Base-by-base conservation (phyloP, 2,797 vertebrate genomes). In the Catostomus latipinnis region DNA sequence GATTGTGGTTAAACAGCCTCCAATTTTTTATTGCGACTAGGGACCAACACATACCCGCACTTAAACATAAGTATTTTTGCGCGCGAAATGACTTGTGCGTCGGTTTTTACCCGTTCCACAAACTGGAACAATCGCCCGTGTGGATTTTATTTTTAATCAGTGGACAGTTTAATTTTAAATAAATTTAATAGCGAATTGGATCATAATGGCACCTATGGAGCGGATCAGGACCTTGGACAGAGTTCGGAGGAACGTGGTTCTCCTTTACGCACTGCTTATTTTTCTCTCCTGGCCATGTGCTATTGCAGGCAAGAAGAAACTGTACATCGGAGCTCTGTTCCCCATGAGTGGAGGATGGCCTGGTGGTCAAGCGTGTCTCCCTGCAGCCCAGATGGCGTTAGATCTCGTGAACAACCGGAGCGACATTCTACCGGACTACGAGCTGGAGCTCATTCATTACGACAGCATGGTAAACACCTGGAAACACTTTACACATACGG, bases 341-440 rank as follows among this genome's bases (percentile, higher is more conserved):
- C 96, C 96, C 78, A 98, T 97, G 96, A 97, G 96, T 81, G 96
- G 96, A 13, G 96, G 96, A 70, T 97, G 96, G 96, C 96, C 96
- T 0, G 96, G 96, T 6, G 96, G 96, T 10, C 96, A 97, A 88
- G 96, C 96, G 53, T 98, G 96, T 84, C 93, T 96, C 56, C 96
- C 96, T 11, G 92, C 96, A 14, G 95, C 96, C 56, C 94, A 95
- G 84, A 97, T 97, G 96, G 96, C 96, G 50, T 90, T 98, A 86
- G 93, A 97, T 84, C 93, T 97, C 88, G 95, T 98, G 78, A 98
- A 98, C 86, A 93, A 95, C 88, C 86, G 96, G 69, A 92, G 89
- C 60, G 96, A 98, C 92, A 98, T 98, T 82, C 91, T 97, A 85
- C 96, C 96, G 8, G 96, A 96, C 90, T 96, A 97, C 77, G 95